phyloP scores from a whole-genome alignment of 2,888 invertebrate genomes.

The Minunthozetes semirufus region DNA sequence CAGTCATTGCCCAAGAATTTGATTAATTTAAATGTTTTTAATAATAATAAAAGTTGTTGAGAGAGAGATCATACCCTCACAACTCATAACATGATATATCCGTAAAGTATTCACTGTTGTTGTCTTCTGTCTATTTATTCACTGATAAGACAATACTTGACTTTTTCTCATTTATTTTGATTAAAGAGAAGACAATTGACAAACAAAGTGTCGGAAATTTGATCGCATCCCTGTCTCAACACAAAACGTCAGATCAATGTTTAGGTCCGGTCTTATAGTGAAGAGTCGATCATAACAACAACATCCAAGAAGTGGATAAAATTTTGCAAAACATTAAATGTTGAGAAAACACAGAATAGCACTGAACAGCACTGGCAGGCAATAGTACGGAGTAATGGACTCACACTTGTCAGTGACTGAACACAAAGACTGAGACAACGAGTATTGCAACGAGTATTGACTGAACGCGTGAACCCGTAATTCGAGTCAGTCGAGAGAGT shows the following conservation, averaged over 20 bases:
- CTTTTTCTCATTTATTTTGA: constrained; percentile 26
- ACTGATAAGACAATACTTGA: constrained; percentile 16
- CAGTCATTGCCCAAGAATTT: too few relatives aligned
- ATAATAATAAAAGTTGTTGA: too few relatives aligned
- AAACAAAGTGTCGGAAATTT: constrained; percentile 11
- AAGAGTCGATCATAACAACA: background rate
- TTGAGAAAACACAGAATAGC: background rate
- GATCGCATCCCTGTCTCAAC: constrained; percentile 22
- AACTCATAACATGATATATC: constrained; percentile 20
- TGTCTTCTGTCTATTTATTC: background rate
- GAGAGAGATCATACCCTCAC: background rate
- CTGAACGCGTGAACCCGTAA: constrained; percentile 8
- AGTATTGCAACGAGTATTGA: constrained; percentile 5
- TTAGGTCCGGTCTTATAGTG: background rate
- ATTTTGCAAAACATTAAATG: background rate
- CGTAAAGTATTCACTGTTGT: background rate
- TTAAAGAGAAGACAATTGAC: constrained; percentile 18
- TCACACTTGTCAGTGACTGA: background rate
- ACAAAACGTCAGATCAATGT: constrained; percentile 7
- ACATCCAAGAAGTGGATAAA: constrained; percentile 8
- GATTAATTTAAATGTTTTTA: too few relatives aligned
- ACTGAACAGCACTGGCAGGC: constrained; percentile 12
- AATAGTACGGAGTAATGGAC: constrained; percentile 20
- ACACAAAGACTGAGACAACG: background rate
- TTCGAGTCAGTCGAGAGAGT: background rate